These are phyloP conservation scores for Loris lydekkerianus DNA, from an alignment of 2,797 vertebrate genomes.

Conservation along the genomic window DNA sequence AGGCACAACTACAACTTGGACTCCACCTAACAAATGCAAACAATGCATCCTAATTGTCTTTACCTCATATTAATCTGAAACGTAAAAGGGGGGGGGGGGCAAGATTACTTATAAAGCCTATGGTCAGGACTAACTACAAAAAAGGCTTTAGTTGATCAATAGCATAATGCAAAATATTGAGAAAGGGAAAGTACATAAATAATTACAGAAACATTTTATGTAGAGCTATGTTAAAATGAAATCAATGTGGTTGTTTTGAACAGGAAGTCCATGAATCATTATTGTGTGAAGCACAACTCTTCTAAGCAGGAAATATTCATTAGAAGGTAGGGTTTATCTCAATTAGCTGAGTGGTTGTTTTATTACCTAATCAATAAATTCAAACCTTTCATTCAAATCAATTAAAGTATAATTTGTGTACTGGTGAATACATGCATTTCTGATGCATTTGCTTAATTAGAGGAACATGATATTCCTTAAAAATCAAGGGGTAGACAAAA, in stretches of 20 bases:
- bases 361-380: constrained; percentile 44
- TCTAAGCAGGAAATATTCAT: constrained; percentile 25
- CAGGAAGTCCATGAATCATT: not conserved
- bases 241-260: not conserved
- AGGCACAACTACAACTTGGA: too few relatives aligned
- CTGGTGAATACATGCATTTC: not conserved
- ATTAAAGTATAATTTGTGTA: not conserved
- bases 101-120: not conserved
- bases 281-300: not conserved
- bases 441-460: constrained; percentile 3
- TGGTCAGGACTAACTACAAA: not conserved
- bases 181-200: not conserved
- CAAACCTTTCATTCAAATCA: not conserved
- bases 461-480: not conserved
- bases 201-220: not conserved
- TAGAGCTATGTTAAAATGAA: not conserved
- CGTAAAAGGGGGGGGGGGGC: too few relatives aligned
- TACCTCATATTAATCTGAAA: too few relatives aligned
- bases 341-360: constrained; percentile 15
- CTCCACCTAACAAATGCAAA: too few relatives aligned
- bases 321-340: constrained; percentile 8
- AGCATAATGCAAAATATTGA: not conserved
- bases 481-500: not conserved
- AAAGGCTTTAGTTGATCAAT: not conserved
- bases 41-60: too few relatives aligned